A percentile compares a stretch with the other conserved stretches of the same genome.
phyloP scores from a whole-genome alignment of 2,113 vertebrate species.

The Salvelinus sp. region DNA sequence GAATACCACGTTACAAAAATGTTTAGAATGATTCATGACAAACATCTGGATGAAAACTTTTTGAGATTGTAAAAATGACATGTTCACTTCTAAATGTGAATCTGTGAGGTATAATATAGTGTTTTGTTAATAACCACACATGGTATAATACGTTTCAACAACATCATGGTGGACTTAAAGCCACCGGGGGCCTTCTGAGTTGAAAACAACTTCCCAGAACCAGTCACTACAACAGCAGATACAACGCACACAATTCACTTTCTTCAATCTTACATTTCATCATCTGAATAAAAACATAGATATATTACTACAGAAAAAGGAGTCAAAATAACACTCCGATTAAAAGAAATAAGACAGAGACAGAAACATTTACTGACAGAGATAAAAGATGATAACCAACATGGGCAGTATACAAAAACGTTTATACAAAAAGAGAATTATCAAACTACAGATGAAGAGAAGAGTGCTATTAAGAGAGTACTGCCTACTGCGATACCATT shows the following conservation, averaged over 20 bases:
- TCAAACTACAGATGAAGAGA: conserved; percentile 55
- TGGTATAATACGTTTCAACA: conserved; percentile 86
- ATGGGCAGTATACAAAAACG: conserved; percentile 59
- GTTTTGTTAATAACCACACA: conserved; percentile 86
- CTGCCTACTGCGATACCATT: conserved; percentile 37
- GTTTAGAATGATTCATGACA: conserved; percentile 62
- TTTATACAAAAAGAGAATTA: conserved; percentile 61
- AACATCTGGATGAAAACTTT: conserved; percentile 35
- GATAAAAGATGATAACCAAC: conserved; percentile 45
- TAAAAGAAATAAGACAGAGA: conserved; percentile 44
- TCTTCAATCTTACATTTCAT: conserved; percentile 42
- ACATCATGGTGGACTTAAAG: conserved; percentile 73
- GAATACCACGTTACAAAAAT: conserved; percentile 64
- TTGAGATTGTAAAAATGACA: conserved; percentile 32
- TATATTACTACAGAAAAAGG: conserved; percentile 26
- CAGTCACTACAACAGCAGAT: conserved; percentile 29
- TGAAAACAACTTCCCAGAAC: conserved; percentile 17
- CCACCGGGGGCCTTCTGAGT: conserved; percentile 75
- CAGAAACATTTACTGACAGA: conserved; percentile 51
- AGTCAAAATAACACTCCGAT: conserved; percentile 35
- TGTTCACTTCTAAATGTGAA: conserved; percentile 49
- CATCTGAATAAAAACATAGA: conserved; percentile 13
- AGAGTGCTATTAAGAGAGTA: conserved; percentile 55
- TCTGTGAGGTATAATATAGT: conserved; percentile 72
- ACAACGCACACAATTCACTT: conserved; percentile 41